These are phyloP conservation scores for Ophion slaviceki DNA, from an alignment of 2,888 invertebrate species.

Conservation along the genomic window DNA sequence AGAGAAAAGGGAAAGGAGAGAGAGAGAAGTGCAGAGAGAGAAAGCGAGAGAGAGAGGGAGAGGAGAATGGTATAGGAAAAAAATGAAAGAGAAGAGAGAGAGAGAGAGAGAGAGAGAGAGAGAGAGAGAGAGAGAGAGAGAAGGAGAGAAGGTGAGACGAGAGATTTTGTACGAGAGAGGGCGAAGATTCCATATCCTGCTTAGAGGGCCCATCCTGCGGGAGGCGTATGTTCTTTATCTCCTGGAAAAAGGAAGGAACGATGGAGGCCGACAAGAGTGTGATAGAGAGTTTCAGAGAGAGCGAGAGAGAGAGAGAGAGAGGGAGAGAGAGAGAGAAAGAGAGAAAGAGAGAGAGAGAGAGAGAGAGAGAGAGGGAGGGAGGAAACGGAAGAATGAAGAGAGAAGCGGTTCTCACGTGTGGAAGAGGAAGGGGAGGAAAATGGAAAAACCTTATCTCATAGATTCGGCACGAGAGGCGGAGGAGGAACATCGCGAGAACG, in stretches of 20 bases:
- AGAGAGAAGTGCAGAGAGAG: conserved; percentile 6
- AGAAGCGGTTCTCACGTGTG: conserved; percentile 39
- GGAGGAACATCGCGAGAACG: conserved; percentile 49
- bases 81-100: no score
- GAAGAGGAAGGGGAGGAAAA: conserved; percentile 66
- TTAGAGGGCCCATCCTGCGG: conserved; percentile 59
- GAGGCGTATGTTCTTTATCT: conserved; percentile 57
- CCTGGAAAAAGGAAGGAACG: conserved; percentile 36
- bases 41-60: conserved; percentile 26
- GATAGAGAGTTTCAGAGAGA: no score
- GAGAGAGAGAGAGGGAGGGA: conserved; percentile 37
- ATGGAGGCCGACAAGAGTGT: not conserved
- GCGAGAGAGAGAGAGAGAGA: no score
- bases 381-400: conserved; percentile 15
- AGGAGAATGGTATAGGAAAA: conserved; percentile 4
- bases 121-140: no score
- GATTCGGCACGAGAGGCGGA: conserved; percentile 51
- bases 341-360: conserved; percentile 2
- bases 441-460: conserved; percentile 77
- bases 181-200: conserved; percentile 49
- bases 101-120: no score
- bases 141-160: no score
- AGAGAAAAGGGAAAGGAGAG: conserved; percentile 13
- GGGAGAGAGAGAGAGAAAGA: no score
- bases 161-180: conserved; percentile 22